Evolutionary conservation across 2,888 invertebrate species (phyloP).

Genomic region (Rotaria magnacalcarata): DNA sequence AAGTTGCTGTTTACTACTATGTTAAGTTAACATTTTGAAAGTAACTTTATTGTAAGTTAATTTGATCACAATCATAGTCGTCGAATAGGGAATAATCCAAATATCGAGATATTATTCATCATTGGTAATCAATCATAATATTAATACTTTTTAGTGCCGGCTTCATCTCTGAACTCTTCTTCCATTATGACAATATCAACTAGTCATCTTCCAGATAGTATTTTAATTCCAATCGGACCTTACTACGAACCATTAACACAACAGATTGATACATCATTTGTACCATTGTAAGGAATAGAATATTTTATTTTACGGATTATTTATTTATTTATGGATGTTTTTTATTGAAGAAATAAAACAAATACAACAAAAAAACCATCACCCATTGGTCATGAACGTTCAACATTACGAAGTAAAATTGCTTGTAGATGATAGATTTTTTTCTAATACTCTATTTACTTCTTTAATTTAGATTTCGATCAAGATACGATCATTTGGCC

Average conservation of each 20-base stretch:
- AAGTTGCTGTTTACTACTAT: too few species aligned
- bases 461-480: not conserved
- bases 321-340: not conserved
- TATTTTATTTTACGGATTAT: not conserved
- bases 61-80: too few species aligned
- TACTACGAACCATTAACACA: not conserved
- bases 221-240: not conserved
- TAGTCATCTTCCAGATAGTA: not conserved
- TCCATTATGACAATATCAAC: not conserved
- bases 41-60: too few species aligned
- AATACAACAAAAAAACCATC: conserved; percentile 17
- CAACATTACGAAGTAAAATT: conserved; percentile 16
- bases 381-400: conserved; percentile 25
- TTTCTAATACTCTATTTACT: too few species aligned
- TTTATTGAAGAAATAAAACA: not conserved
- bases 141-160: too few species aligned
- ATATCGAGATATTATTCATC: too few species aligned
- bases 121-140: too few species aligned
- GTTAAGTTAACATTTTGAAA: too few species aligned
- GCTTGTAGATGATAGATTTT: not conserved
- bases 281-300: not conserved
- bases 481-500: not conserved
- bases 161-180: too few species aligned
- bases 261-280: not conserved
- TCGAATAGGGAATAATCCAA: too few species aligned